Base-by-base conservation (phyloP, 2,888 invertebrate species). In the Byasa hedistus region DNA sequence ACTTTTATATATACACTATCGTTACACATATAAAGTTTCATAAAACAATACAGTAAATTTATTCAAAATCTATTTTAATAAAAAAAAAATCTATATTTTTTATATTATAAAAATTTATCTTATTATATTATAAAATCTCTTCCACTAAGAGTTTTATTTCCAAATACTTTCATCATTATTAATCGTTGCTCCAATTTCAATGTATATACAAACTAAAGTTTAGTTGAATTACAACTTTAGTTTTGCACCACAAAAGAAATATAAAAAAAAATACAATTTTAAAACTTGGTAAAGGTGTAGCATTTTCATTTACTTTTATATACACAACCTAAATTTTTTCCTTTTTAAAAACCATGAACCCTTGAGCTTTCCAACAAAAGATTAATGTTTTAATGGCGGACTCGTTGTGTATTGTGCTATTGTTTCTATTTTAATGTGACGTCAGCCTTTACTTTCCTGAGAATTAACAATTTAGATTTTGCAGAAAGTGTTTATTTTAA, bases 331-430 rank as follows among this genome's bases (percentile, higher is more conserved):
- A 58, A 58, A 39, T 52, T 52, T 52, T 52, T 52, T n/a, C 21
- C 12, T 21, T 52, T n/a, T 7, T 21, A 21, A 51, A 52, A 21
- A 52, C 8, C 52, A 21, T 52, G 52, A 52, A 52, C 52, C 52
- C 52, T 52, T 36, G 17, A 39, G 54, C 52, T 32, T 54, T 32
- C 32, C 64, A 51, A 51, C 57, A 64, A 52, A 64, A 64, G 57
- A 64, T 64, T 64, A 64, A 58, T 64, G 57, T 64, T 64, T 58
- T 51, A 64, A 48, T 57, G 36, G 57, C 51, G 36, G 58, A 64
- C 64, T 58, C 64, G 39, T n/a, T 58, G 27, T 51, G 57, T 57
- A 63, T 57, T 32, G 56, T 36, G 48, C 63, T 64, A 57, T 64
- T 64, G 57, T 64, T 64, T 57, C 63, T 57, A 57, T 57, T 64